Percentiles rank a stretch among this genome's conserved stretches.
Evolutionary conservation across 2,888 invertebrate genomes (phyloP).

Genomic region (Drosophila dives): DNA sequence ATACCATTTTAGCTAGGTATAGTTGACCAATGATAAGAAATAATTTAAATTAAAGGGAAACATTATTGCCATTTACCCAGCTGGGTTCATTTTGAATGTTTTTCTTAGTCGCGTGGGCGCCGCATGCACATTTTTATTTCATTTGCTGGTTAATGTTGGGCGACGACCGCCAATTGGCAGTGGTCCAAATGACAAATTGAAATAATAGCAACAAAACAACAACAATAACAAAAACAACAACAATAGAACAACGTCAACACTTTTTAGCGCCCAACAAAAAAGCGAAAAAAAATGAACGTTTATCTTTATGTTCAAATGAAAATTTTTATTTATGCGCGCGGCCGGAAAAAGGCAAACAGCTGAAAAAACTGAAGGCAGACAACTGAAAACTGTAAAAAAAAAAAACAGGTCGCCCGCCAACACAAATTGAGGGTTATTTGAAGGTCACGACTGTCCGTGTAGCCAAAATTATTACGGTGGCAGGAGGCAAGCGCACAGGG

Average conservation of each 20-base stretch:
- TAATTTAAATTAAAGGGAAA: constrained; percentile 18
- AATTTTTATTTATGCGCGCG: constrained; percentile 77
- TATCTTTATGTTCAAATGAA: constrained; percentile 78
- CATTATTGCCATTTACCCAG: constrained; percentile 22
- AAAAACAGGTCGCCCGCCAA: constrained; percentile 45
- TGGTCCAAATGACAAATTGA: constrained; percentile 77
- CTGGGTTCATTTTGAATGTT: not conserved
- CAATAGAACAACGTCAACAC: constrained; percentile 38
- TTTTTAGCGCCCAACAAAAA: constrained; percentile 45
- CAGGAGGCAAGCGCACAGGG: constrained; percentile 8
- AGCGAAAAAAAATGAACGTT: constrained; percentile 60
- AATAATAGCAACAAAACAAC: constrained; percentile 63
- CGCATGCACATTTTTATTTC: constrained; percentile 59
- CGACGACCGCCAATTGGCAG: constrained; percentile 65
- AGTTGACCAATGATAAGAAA: constrained; percentile 16
- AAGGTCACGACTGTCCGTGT: constrained; percentile 62
- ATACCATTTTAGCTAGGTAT: not conserved
- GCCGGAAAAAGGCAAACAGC: constrained; percentile 66
- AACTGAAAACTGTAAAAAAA: constrained; percentile 47
- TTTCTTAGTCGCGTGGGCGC: constrained; percentile 51
- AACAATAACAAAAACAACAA: constrained; percentile 30
- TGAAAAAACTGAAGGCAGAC: constrained; percentile 46
- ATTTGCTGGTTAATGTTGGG: constrained; percentile 68
- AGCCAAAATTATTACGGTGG: constrained; percentile 16
- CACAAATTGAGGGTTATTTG: constrained; percentile 70